phyloP scores from a whole-genome alignment of 2,888 invertebrate species.

The Zhuqinia jingwanae region DNA sequence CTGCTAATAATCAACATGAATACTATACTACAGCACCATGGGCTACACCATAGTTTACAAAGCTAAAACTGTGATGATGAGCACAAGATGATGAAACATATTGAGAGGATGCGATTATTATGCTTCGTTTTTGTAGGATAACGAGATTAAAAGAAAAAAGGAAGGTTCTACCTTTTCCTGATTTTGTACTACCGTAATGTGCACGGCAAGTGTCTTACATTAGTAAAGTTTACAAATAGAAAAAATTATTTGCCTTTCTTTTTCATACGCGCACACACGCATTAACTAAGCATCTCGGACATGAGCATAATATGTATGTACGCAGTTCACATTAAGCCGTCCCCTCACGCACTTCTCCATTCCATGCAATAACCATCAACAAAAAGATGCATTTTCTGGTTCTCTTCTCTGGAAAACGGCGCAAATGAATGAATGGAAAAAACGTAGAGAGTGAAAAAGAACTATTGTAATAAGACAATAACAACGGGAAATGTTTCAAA shows the following conservation, averaged over 20 bases:
- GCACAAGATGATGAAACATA: slow-evolving; percentile 4
- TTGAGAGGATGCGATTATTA: slow-evolving; percentile 6
- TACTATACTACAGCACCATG: too few species aligned
- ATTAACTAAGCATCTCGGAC: too few species aligned
- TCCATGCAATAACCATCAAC: slow-evolving; percentile 52
- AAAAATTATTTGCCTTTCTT: slow-evolving; percentile 21
- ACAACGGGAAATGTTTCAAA: slow-evolving; percentile 41
- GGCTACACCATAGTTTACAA: too few species aligned
- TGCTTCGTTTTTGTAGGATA: neutral
- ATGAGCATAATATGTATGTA: too few species aligned
- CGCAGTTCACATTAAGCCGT: slow-evolving; percentile 48
- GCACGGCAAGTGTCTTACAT: neutral
- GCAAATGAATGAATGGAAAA: slow-evolving; percentile 16
- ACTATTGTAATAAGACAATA: neutral
- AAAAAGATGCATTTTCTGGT: slow-evolving; percentile 53
- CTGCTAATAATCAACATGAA: neutral
- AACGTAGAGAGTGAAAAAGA: neutral
- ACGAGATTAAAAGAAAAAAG: slow-evolving; percentile 26
- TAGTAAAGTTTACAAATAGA: slow-evolving; percentile 43
- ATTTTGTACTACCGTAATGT: too few species aligned
- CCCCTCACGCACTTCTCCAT: slow-evolving; percentile 57
- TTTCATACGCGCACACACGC: neutral
- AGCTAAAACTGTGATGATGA: neutral
- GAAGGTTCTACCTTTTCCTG: neutral
- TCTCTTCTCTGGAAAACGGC: neutral